A percentile compares a stretch with the other conserved stretches of the same genome.
These are phyloP conservation scores for Knipowitschia caucasica DNA, from an alignment of 2,797 vertebrate genomes.

Conservation along the genomic window DNA sequence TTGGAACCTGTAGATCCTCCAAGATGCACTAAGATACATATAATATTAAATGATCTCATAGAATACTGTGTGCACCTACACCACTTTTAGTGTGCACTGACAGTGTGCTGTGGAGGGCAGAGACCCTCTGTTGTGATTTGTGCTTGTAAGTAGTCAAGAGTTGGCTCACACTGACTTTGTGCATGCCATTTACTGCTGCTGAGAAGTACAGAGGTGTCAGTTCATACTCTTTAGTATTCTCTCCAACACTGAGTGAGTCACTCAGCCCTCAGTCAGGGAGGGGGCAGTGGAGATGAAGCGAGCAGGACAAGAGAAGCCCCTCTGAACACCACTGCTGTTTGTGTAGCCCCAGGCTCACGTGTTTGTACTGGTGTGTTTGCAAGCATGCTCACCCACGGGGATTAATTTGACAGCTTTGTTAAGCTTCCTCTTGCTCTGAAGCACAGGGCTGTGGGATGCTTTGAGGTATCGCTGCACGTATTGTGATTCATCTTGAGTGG, in stretches of 20 bases:
- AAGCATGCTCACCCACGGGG: slow-evolving; percentile 57
- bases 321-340: slow-evolving; percentile 57
- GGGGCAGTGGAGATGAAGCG: slow-evolving; percentile 38
- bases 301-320: slow-evolving; percentile 52
- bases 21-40: background rate
- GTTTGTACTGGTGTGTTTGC: slow-evolving; percentile 60
- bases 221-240: slow-evolving; percentile 80
- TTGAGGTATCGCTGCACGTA: slow-evolving; percentile 35
- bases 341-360: slow-evolving; percentile 61
- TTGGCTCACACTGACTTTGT: slow-evolving; percentile 47
- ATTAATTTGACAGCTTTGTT: slow-evolving; percentile 72
- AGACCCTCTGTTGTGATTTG: slow-evolving; percentile 10
- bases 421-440: slow-evolving; percentile 58
- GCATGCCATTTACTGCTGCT: slow-evolving; percentile 48
- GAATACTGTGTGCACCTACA: slow-evolving; percentile 5
- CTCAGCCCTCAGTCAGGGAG: slow-evolving; percentile 52
- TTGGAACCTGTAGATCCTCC: background rate
- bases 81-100: background rate
- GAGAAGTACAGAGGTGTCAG: slow-evolving; percentile 65
- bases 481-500: slow-evolving; percentile 33
- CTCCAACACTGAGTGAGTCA: slow-evolving; percentile 76
- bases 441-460: slow-evolving; percentile 44
- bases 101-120: slow-evolving; percentile 26
- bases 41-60: slow-evolving; percentile 1
- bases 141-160: slow-evolving; percentile 38